phyloP scores from a whole-genome alignment of 1,140 invertebrate species.

The Paralvinella palmiformis region DNA sequence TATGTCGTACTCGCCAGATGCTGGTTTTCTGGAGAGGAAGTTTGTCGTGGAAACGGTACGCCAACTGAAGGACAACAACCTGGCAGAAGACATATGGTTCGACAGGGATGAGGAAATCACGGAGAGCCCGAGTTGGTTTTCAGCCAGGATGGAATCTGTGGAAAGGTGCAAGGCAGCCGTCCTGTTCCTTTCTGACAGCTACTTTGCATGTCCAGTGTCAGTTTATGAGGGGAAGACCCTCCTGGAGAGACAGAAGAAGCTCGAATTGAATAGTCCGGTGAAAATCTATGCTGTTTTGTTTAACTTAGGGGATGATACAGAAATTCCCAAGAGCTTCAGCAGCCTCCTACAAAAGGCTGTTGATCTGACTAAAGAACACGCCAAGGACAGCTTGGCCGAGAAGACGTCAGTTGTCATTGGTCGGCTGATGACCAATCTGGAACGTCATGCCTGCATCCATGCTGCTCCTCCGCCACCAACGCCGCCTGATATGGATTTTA shows the following conservation, averaged over 20 bases:
- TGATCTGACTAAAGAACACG: slow-evolving; percentile 32
- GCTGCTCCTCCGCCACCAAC: slow-evolving; percentile 30
- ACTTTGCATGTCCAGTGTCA: slow-evolving; percentile 44
- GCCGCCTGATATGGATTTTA: slow-evolving; percentile 38
- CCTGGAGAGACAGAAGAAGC: slow-evolving; percentile 32
- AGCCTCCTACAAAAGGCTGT: slow-evolving; percentile 30
- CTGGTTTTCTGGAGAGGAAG: slow-evolving; percentile 42
- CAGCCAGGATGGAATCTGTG: slow-evolving; percentile 42
- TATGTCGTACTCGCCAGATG: slow-evolving; percentile 47
- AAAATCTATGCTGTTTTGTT: slow-evolving; percentile 39
- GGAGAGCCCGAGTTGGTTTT: slow-evolving; percentile 45
- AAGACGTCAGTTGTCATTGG: slow-evolving; percentile 45
- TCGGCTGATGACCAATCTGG: slow-evolving; percentile 39
- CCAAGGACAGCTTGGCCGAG: slow-evolving; percentile 39
- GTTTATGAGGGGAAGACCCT: slow-evolving; percentile 43
- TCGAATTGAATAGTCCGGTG: slow-evolving; percentile 30
- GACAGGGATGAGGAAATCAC: slow-evolving; percentile 47
- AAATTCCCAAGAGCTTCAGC: slow-evolving; percentile 35
- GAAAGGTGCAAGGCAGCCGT: slow-evolving; percentile 44
- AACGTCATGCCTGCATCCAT: slow-evolving; percentile 35
- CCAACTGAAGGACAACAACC: slow-evolving; percentile 46
- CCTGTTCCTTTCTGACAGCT: slow-evolving; percentile 42
- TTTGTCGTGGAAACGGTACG: slow-evolving; percentile 44
- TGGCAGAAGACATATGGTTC: slow-evolving; percentile 48
- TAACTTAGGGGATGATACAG: slow-evolving; percentile 30